phyloP scores from a whole-genome alignment of 2,888 invertebrate genomes.

The Eurois occulta region DNA sequence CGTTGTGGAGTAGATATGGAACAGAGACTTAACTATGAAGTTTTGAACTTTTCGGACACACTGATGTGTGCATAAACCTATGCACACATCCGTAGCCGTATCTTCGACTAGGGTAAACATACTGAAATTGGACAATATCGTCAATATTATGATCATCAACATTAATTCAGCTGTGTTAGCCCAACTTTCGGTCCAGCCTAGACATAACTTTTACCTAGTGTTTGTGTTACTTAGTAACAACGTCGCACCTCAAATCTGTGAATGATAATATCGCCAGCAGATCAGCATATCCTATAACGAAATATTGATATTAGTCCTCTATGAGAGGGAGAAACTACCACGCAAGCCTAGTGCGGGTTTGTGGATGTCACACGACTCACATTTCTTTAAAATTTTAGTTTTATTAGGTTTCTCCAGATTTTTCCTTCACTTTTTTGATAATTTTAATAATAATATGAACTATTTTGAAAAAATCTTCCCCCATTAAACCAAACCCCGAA shows the following conservation, averaged over 20 bases:
- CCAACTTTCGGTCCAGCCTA: neutral
- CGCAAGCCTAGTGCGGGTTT: neutral
- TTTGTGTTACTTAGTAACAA: neutral
- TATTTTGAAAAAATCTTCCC: neutral
- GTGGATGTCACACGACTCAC: neutral
- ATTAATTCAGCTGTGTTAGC: neutral
- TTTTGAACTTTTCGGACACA: neutral
- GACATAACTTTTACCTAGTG: neutral
- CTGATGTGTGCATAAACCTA: too few species aligned
- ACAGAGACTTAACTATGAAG: conserved; percentile 11
- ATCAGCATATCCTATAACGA: neutral
- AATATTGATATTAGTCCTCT: neutral
- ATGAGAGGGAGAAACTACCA: neutral
- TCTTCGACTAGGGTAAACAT: neutral
- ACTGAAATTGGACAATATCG: neutral
- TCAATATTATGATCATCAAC: neutral
- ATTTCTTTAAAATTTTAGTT: neutral
- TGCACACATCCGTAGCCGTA: too few species aligned
- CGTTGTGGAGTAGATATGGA: neutral
- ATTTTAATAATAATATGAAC: neutral
- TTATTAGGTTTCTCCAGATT: neutral
- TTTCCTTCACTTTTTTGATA: neutral
- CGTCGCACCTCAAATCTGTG: neutral
- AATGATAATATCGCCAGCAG: neutral
- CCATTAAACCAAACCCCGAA: neutral